Base-by-base conservation (phyloP, 2,797 vertebrate genomes). In the Lagothrix lagotricha region DNA sequence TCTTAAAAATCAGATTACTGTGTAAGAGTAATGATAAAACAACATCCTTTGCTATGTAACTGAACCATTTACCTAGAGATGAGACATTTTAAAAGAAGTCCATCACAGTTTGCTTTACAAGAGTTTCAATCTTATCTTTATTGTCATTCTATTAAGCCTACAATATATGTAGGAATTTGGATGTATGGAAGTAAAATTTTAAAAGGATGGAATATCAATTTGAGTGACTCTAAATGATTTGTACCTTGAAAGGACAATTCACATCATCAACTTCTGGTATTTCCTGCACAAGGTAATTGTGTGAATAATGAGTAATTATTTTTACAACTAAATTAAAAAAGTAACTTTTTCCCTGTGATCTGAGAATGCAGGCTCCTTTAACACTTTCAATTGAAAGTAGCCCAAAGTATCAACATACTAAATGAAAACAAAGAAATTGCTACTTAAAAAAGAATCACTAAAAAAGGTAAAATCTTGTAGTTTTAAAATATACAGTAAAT, bases 281-380 rank as follows among this genome's bases (percentile, higher is more conserved):
- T 92, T 87, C 22, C 46, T 76, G 41, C 17, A 24, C 13, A 39
- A 24, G 11, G 19, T 89, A 94, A 75, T 13, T 58, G 11, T 57
- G 7, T 86, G 10, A 50, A 77, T 61, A 70, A 82, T 22, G 7
- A 41, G 83, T 80, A 73, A 44, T 80, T 82, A 79, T 39, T 93
- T 93, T 94, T 44, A 41, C 79, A 90, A 92, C 80, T 80, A 88
- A 88, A 39, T 80, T 85, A 26, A 57, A 82, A 90, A 83, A 87
- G 26, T 44, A 75, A 79, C 13, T 41, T 89, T 86, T 97, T 73
- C 33, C 58, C 44, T 36, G 6, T 36, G 3, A 79, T 76, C 39
- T 79, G 30, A 76, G 33, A 4, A 44, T 64, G 12, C 7, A 85
- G 75, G 11, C 7, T 77, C 15, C 72, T 44, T 73, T 93, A 75